Base-by-base conservation (phyloP, 2,888 invertebrate species). In the Eristalis intricaria region DNA sequence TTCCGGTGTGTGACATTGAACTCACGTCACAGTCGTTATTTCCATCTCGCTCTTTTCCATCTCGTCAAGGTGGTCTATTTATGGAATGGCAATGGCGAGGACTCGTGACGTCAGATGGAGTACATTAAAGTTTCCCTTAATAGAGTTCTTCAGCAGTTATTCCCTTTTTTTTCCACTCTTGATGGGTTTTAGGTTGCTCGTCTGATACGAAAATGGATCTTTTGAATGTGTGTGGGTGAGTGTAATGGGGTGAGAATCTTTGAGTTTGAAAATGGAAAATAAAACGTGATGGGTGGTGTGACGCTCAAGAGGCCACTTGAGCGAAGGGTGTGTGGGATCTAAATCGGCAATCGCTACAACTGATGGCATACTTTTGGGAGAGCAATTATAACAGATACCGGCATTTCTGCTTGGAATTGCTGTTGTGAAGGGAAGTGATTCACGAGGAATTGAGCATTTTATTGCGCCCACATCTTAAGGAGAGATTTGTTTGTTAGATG, bases 1-100 rank as follows among this genome's bases (percentile, higher is more conserved):
- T 84, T 87, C 87, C 87, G 87, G 84, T 87, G 79, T 73, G 87
- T 84, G 87, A 87, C 87, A 87, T 87, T 87, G 87, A 87, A 87
- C 87, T 87, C 84, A 80, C 76, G 79, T 83, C 76, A 87, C 73
- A 66, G 75, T 79, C 71, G 71, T 80, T 84, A 66, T 56, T 79
- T 8, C 50, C 19, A 19, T 50, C 50, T 50, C 50, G 50, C 50
- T 50, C 50, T 50, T 50, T 50, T 50, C 19, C 50, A 15, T 43
- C 50, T 1, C 75, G 50, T 79, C 87, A 84, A 87, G 78, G 79
- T 76, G 38, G 61, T 63, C 73, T 87, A 87, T 87, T 84, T 84
- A 76, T 76, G 63, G 84, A 84, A 23, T 50, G 15, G 23, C 38
- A 68, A 63, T 15, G 11, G 50, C 70, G 83, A 87, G 84, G 87